Evolutionary conservation across 2,113 vertebrate genomes (phyloP), one percentile per base, ranked within the genome.

Genomic region (Proteles cristata): DNA sequence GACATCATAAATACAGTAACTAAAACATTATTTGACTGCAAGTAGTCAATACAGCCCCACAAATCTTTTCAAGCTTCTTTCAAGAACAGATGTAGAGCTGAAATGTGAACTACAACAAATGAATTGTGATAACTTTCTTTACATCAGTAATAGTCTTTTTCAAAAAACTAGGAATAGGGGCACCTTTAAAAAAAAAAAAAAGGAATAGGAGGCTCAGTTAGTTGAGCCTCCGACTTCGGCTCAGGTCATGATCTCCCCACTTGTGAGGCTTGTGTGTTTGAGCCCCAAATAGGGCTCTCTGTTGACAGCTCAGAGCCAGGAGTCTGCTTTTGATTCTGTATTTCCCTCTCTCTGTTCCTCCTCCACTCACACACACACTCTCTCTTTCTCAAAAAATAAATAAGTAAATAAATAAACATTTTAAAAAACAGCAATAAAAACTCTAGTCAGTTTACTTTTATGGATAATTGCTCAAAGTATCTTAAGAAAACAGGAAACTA

Each of bases 401-500:
- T 39, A 39, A 39, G 39, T 39, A 39, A 39, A 25, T 61, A 61
- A 61, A 61, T 23, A 61, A 61, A 61, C 58, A 58, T 61, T 8
- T 23, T 9, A 61, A 21, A 93, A 88, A 66, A 88, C 50, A 86
- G 35, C 25, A 69, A 88, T 84, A 83, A 61, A 90, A 91, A 58
- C 55, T 68, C 45, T 31, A 80, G 50, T 16, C 68, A 87, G 39
- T n/a, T 83, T 1, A 26, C 82, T 89, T 79, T 88, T 53, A 69
- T 10, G 45, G n/a, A 35, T 86, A 92, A 92, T 83, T 82, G 2
- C 31, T 88, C 45, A 39, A 73, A 76, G 55, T 77, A 66, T 35
- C 77, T 93, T 68, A 79, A 43, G 74, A n/a, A 23, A 71, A 93
- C 93, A 90, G 45, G 19, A 33, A 92, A 85, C 68, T 82, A n/a